Percentiles rank a stretch among this genome's conserved stretches.
phyloP scores from a whole-genome alignment of 1,140 invertebrate genomes.

The Diabrotica virgifera region DNA sequence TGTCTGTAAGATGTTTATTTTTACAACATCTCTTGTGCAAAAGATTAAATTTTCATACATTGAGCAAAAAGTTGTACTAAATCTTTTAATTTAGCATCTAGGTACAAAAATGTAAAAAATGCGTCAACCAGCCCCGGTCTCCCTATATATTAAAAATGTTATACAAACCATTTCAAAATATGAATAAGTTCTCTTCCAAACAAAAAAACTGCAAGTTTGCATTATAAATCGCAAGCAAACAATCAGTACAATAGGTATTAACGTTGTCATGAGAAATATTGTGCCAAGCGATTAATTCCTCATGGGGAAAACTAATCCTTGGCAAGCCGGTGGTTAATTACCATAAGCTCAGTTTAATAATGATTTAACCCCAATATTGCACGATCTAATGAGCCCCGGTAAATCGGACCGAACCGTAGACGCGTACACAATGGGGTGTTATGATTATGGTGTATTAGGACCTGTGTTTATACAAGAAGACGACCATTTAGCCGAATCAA shows the following conservation, averaged over 20 bases:
- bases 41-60: too few species aligned
- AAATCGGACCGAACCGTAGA: not conserved
- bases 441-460: not conserved
- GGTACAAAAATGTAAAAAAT: too few species aligned
- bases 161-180: too few species aligned
- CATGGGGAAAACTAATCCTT: not conserved
- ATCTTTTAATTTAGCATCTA: too few species aligned
- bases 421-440: not conserved
- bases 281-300: not conserved
- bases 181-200: too few species aligned
- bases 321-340: slow-evolving; percentile 26
- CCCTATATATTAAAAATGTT: too few species aligned
- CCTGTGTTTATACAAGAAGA: slow-evolving; percentile 1
- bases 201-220: not conserved
- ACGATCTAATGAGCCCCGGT: slow-evolving; percentile 5
- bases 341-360: slow-evolving; percentile 30
- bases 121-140: too few species aligned
- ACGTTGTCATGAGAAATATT: not conserved
- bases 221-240: not conserved
- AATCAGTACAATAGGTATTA: not conserved
- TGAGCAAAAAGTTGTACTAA: too few species aligned
- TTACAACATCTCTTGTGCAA: too few species aligned
- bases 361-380: slow-evolving; percentile 15
- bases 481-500: not conserved
- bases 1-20: too few species aligned